Percentiles rank a stretch among this genome's conserved stretches.
These are phyloP conservation scores for Buteo buteo DNA, from an alignment of 2,113 vertebrate genomes.

Conservation along the genomic window DNA sequence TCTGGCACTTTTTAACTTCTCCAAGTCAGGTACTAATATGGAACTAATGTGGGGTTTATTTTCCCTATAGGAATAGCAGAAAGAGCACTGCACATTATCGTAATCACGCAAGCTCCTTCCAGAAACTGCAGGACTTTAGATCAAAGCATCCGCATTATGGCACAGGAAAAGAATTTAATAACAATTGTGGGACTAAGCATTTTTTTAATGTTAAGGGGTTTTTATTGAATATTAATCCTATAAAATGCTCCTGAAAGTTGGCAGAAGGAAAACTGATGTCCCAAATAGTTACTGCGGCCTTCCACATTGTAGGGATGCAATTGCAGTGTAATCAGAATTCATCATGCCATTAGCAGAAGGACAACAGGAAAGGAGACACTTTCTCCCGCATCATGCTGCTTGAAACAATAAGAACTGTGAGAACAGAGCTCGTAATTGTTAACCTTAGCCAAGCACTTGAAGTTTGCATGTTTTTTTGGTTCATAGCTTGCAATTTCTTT, in stretches of 20 bases:
- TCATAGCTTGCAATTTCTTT: conserved; percentile 8
- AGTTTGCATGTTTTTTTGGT: background rate
- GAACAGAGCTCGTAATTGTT: background rate
- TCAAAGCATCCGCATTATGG: conserved; percentile 71
- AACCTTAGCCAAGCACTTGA: background rate
- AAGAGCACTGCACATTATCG: conserved; percentile 72
- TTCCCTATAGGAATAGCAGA: conserved; percentile 79
- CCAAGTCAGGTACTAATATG: conserved; percentile 80
- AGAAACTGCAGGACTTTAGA: conserved; percentile 72
- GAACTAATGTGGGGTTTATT: conserved; percentile 82
- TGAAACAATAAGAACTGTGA: conserved; percentile 16
- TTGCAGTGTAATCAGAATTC: conserved; percentile 18
- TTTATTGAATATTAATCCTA: conserved; percentile 69
- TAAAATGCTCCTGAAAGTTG: conserved; percentile 60
- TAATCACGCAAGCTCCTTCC: conserved; percentile 68
- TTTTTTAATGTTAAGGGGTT: conserved; percentile 67
- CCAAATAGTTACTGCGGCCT: conserved; percentile 18
- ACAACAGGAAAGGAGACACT: conserved; percentile 60
- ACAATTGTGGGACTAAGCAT: conserved; percentile 70
- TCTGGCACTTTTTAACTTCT: conserved; percentile 81
- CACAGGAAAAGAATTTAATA: conserved; percentile 72
- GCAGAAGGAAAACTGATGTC: conserved; percentile 51
- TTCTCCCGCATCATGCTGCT: conserved; percentile 1
- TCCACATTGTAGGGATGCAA: background rate
- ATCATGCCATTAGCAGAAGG: conserved; percentile 49